Percentiles rank a stretch among this genome's conserved stretches.
These are phyloP conservation scores for Nomada fucata DNA, from an alignment of 2,888 invertebrate genomes.

Conservation along the genomic window DNA sequence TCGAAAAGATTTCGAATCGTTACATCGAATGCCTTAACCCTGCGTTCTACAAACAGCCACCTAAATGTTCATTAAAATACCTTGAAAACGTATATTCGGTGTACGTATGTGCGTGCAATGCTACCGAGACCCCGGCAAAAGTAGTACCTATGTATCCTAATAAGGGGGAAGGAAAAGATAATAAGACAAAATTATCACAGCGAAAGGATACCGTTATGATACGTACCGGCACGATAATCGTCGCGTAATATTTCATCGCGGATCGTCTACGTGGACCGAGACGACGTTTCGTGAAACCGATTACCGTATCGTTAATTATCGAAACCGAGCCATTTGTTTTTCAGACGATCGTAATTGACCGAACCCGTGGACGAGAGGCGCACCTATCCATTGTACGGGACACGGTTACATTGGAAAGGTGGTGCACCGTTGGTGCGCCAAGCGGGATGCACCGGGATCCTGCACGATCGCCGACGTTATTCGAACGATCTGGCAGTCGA, in stretches of 20 bases:
- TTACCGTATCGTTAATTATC: constrained; percentile 66
- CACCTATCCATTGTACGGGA: constrained; percentile 65
- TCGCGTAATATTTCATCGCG: constrained; percentile 54
- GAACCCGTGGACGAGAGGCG: constrained; percentile 51
- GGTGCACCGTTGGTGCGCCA: constrained; percentile 51
- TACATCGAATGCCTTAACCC: constrained; percentile 16
- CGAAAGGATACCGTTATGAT: constrained; percentile 32
- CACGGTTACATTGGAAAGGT: constrained; percentile 60
- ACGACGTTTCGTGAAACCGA: constrained; percentile 32
- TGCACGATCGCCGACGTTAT: constrained; percentile 19
- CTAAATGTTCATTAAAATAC: too few species aligned
- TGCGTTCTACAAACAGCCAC: background rate
- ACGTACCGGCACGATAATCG: constrained; percentile 28
- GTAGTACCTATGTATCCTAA: background rate
- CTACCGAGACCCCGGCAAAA: constrained; percentile 1
- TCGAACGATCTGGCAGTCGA: constrained; percentile 15
- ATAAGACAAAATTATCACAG: background rate
- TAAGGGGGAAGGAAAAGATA: too few species aligned
- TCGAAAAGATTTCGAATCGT: background rate
- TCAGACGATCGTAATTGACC: constrained; percentile 64
- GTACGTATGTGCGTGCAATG: too few species aligned
- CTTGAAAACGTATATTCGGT: too few species aligned
- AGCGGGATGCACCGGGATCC: constrained; percentile 37
- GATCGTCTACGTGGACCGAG: constrained; percentile 7
- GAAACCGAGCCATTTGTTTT: constrained; percentile 66